Evolutionary conservation across 2,888 invertebrate genomes (phyloP).

Genomic region (Platypus cylindrus): DNA sequence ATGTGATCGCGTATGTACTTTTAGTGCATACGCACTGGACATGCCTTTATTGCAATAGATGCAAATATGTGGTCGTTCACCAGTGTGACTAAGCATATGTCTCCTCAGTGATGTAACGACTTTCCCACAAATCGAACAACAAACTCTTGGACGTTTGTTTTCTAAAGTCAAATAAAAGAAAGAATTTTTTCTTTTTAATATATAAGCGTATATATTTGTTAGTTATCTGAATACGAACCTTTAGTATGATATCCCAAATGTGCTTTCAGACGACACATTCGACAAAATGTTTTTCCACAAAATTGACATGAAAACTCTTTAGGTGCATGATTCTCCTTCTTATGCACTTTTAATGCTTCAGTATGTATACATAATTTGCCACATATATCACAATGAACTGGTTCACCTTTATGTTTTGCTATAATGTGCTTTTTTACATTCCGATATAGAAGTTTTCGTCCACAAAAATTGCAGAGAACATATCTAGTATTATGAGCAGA

Average conservation of each 20-base stretch:
- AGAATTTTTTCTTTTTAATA: neutral
- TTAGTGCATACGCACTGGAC: conserved; percentile 24
- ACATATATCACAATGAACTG: conserved; percentile 24
- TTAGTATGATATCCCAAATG: no score
- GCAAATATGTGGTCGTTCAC: conserved; percentile 25
- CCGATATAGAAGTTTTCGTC: conserved; percentile 20
- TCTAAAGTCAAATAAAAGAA: conserved; percentile 13
- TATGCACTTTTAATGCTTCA: conserved; percentile 26
- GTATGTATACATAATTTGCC: conserved; percentile 25
- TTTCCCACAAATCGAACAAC: conserved; percentile 26
- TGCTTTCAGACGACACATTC: conserved; percentile 24
- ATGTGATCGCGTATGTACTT: conserved; percentile 24
- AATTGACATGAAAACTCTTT: conserved; percentile 23
- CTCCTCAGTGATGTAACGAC: conserved; percentile 23
- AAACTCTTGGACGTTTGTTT: conserved; percentile 23
- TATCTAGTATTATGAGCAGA: conserved; percentile 20
- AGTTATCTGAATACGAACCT: no score
- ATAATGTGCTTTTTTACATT: conserved; percentile 18
- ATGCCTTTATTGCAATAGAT: conserved; percentile 24
- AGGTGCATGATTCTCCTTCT: conserved; percentile 23
- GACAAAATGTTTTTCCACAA: conserved; percentile 25
- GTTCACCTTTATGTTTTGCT: conserved; percentile 23
- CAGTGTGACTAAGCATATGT: conserved; percentile 26
- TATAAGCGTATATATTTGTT: no score
- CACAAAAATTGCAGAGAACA: conserved; percentile 28